A percentile compares a stretch with the other conserved stretches of the same genome.
Evolutionary conservation across 1,140 invertebrate species (phyloP).

Genomic region (Scaptomyza pallida): DNA sequence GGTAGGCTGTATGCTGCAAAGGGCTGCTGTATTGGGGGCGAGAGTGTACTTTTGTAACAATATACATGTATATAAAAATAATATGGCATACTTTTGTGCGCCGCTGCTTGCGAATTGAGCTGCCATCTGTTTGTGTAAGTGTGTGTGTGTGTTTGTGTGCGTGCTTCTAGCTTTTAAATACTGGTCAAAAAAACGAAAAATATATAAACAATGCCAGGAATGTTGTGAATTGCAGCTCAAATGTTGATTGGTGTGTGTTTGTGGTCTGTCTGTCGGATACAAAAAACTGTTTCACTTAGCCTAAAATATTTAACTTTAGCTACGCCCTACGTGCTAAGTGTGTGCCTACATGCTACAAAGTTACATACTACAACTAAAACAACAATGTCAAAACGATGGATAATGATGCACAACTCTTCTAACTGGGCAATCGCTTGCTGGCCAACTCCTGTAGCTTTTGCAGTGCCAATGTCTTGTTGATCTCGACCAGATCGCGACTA

Average conservation of each 20-base stretch:
- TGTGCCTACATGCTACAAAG: slow-evolving; percentile 34
- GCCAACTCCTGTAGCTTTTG: slow-evolving; percentile 80
- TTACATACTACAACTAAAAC: slow-evolving; percentile 66
- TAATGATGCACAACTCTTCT: slow-evolving; percentile 45
- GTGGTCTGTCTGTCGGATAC: slow-evolving; percentile 41
- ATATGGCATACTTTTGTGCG: slow-evolving; percentile 80
- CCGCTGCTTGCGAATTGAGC: slow-evolving; percentile 38
- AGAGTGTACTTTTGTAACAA: slow-evolving; percentile 23
- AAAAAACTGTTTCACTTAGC: slow-evolving; percentile 34
- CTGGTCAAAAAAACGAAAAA: slow-evolving; percentile 54
- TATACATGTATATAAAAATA: slow-evolving; percentile 55
- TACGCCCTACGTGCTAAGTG: slow-evolving; percentile 46
- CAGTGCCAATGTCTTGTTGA: slow-evolving; percentile 82
- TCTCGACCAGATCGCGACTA: slow-evolving; percentile 80
- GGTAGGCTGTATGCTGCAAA: slow-evolving; percentile 55
- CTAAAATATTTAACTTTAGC: slow-evolving; percentile 58
- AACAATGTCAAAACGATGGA: slow-evolving; percentile 37
- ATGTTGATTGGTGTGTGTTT: slow-evolving; percentile 29
- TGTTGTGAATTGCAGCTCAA: slow-evolving; percentile 69
- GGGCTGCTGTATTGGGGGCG: slow-evolving; percentile 22
- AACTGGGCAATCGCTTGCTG: slow-evolving; percentile 77
- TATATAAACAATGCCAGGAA: slow-evolving; percentile 72
- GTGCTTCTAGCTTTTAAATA: slow-evolving; percentile 79
- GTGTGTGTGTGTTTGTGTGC: slow-evolving; percentile 19
- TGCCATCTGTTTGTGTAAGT: slow-evolving; percentile 33